Conservation (phyloP, 2,113 vertebrate species). For the Dipodomys merriami region DNA sequence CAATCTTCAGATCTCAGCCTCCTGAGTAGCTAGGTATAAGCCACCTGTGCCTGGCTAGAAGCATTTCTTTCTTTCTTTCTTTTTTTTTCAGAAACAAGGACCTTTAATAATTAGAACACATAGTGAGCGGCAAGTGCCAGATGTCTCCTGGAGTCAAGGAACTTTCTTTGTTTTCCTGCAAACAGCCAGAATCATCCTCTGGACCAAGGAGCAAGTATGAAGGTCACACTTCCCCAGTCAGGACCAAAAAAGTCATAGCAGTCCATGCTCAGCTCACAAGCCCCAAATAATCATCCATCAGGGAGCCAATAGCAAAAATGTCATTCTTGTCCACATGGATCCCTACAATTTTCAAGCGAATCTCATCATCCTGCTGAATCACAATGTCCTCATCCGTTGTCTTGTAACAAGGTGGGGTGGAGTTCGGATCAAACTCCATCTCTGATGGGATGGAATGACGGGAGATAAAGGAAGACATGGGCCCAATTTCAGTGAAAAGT, state of each 20-base stretch:
- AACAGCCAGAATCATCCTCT: background rate
- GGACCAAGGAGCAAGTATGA: background rate
- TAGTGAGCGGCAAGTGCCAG: background rate
- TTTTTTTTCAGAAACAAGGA: background rate
- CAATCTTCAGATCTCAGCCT: no score
- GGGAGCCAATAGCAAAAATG: slow-evolving; percentile 95
- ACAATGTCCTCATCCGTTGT: slow-evolving; percentile 96
- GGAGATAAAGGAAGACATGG: slow-evolving; percentile 98
- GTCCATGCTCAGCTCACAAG: slow-evolving; percentile 78
- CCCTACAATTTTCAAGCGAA: slow-evolving; percentile 95
- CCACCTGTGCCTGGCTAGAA: no score
- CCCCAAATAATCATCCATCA: slow-evolving; percentile 95
- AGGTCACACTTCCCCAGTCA: background rate
- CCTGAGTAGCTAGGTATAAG: no score
- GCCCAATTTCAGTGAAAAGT: slow-evolving; percentile 96
- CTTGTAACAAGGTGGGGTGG: slow-evolving; percentile 96
- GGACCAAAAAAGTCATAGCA: background rate
- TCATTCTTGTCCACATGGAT: slow-evolving; percentile 96
- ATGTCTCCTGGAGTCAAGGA: background rate
- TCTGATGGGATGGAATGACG: slow-evolving; percentile 95
- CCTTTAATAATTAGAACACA: slow-evolving; percentile 46
- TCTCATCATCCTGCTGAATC: slow-evolving; percentile 96
- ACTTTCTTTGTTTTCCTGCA: background rate
- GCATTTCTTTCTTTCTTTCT: background rate
- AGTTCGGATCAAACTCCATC: slow-evolving; percentile 97